Conservation (phyloP, 2,888 invertebrate genomes). For the Spodoptera exigua region DNA sequence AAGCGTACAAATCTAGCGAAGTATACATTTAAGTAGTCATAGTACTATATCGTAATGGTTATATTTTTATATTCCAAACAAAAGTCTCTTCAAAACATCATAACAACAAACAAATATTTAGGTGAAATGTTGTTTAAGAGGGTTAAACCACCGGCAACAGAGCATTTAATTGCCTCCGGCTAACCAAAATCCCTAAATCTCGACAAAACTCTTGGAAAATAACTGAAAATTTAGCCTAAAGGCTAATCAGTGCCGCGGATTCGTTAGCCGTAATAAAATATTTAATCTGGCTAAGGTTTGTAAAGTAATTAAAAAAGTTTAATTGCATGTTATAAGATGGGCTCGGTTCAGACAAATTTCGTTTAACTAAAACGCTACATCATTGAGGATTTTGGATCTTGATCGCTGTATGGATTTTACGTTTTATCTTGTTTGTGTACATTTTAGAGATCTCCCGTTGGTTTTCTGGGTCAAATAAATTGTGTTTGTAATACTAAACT, state of each 20-base stretch:
- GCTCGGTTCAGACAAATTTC: constrained; percentile 61
- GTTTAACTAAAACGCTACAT: constrained; percentile 69
- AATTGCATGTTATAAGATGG: constrained; percentile 69
- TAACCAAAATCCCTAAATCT: constrained; percentile 22
- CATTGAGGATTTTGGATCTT: constrained; percentile 53
- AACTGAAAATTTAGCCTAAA: constrained; percentile 34
- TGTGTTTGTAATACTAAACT: no score
- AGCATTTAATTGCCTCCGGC: constrained; percentile 23
- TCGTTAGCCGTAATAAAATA: constrained; percentile 58
- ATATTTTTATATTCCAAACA: no score
- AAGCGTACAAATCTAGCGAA: no score
- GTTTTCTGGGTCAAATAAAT: no score
- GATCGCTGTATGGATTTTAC: no score
- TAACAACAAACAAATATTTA: no score
- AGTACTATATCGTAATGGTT: no score
- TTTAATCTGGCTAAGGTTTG: constrained; percentile 69
- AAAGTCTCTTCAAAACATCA: no score
- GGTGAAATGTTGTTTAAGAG: no score
- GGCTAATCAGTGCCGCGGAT: constrained; percentile 54
- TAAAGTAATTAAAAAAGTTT: constrained; percentile 79
- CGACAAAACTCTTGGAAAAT: constrained; percentile 38
- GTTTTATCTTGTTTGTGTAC: background rate
- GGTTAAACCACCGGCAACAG: background rate
- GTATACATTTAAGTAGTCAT: no score
- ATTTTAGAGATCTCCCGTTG: no score